A percentile compares a stretch with the other conserved stretches of the same genome.
phyloP scores from a whole-genome alignment of 2,888 invertebrate genomes.

The Spicauda simplicius region DNA sequence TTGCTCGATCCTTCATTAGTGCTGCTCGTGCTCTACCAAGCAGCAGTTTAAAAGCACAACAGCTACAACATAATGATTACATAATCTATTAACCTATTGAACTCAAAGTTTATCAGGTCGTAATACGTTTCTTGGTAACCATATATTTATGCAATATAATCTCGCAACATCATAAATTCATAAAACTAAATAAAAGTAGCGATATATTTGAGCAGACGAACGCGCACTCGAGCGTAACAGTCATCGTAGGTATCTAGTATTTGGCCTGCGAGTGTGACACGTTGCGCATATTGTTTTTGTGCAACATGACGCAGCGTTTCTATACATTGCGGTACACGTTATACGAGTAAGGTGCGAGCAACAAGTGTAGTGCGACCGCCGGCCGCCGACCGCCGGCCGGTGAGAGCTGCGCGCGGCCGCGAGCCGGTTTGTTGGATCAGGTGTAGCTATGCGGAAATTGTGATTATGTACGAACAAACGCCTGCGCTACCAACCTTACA shows the following conservation, averaged over 20 bases:
- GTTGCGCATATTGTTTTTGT: not conserved
- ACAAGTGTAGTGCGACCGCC: slow-evolving; percentile 6
- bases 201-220: not conserved
- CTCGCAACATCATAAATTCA: not conserved
- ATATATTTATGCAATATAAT: not conserved
- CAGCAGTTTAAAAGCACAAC: not conserved
- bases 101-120: not conserved
- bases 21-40: not conserved
- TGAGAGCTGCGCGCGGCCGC: not conserved
- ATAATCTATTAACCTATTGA: not conserved
- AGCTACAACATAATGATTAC: not conserved
- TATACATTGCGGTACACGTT: not conserved
- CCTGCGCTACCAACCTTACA: not conserved
- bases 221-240: not conserved
- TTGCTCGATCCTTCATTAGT: too few relatives aligned
- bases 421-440: slow-evolving; percentile 19
- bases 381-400: not conserved
- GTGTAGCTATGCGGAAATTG: slow-evolving; percentile 23
- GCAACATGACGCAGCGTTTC: not conserved
- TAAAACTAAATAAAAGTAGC: not conserved
- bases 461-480: slow-evolving; percentile 6
- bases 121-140: not conserved
- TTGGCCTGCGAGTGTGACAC: not conserved
- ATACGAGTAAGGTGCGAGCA: slow-evolving; percentile 7
- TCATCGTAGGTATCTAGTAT: not conserved